These are phyloP conservation scores for Ceuthmochares aereus DNA, from an alignment of 2,113 vertebrate species.

Conservation along the genomic window DNA sequence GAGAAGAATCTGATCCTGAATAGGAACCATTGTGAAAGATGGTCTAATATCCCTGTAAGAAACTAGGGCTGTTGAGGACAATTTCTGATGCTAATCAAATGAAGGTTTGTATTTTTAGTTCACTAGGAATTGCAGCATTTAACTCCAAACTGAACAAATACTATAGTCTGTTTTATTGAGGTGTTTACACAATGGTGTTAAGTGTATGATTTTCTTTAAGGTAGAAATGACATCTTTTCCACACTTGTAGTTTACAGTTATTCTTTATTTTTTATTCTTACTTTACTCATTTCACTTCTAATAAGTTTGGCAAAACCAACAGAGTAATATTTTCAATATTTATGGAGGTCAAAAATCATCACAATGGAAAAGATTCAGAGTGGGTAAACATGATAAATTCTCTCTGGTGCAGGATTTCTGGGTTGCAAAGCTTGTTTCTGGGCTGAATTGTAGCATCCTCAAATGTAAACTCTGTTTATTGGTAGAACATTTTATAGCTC, in stretches of 20 bases:
- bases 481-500: slow-evolving; percentile 27
- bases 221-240: neutral
- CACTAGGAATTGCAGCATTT: neutral
- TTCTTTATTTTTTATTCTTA: neutral
- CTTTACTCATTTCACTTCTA: neutral
- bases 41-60: neutral
- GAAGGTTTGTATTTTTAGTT: neutral
- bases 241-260: neutral
- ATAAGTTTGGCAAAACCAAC: neutral
- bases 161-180: neutral
- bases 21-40: neutral
- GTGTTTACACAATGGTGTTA: neutral
- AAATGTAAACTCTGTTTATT: slow-evolving; percentile 2
- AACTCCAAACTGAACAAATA: neutral
- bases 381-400: neutral
- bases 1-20: neutral
- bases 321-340: neutral
- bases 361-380: neutral
- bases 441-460: neutral
- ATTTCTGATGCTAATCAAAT: neutral
- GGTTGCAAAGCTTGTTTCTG: neutral
- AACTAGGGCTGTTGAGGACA: neutral
- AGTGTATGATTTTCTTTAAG: neutral
- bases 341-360: neutral
- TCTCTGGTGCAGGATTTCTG: neutral